A percentile compares a stretch with the other conserved stretches of the same genome.
Evolutionary conservation across 2,888 invertebrate species (phyloP).

Genomic region (Palloptera scutellata): DNA sequence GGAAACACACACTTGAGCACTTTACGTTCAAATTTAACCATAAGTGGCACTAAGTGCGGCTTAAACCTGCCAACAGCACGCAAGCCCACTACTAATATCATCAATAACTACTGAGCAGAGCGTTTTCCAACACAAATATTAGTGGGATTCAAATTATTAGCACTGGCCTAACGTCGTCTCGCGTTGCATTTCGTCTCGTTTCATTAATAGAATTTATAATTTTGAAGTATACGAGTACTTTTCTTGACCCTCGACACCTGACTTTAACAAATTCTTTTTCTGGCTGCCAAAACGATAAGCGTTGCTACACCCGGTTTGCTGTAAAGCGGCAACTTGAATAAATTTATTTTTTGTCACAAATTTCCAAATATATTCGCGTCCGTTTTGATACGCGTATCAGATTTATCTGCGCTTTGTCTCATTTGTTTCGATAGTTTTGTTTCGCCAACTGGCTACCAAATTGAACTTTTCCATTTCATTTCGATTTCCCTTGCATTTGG

Average conservation of each 20-base stretch:
- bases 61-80: slow-evolving; percentile 46
- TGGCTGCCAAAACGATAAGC: too few relatives aligned
- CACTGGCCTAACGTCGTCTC: not conserved
- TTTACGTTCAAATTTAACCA: slow-evolving; percentile 13
- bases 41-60: slow-evolving; percentile 14
- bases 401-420: slow-evolving; percentile 11
- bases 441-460: too few relatives aligned
- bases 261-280: too few relatives aligned
- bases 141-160: slow-evolving; percentile 3
- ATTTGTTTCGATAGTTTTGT: too few relatives aligned
- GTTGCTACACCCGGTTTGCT: too few relatives aligned
- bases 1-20: slow-evolving; percentile 41
- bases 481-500: too few relatives aligned
- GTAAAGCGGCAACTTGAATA: too few relatives aligned
- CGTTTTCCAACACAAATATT: slow-evolving; percentile 2
- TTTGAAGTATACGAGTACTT: not conserved
- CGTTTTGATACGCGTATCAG: not conserved
- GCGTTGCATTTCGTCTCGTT: slow-evolving; percentile 3
- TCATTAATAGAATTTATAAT: slow-evolving; percentile 1
- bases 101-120: not conserved
- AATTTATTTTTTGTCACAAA: too few relatives aligned
- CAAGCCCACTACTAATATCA: slow-evolving; percentile 38
- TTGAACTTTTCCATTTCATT: too few relatives aligned
- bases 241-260: too few relatives aligned
- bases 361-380: too few relatives aligned